phyloP scores from a whole-genome alignment of 1,140 invertebrate species.

The Bombus picipes region DNA sequence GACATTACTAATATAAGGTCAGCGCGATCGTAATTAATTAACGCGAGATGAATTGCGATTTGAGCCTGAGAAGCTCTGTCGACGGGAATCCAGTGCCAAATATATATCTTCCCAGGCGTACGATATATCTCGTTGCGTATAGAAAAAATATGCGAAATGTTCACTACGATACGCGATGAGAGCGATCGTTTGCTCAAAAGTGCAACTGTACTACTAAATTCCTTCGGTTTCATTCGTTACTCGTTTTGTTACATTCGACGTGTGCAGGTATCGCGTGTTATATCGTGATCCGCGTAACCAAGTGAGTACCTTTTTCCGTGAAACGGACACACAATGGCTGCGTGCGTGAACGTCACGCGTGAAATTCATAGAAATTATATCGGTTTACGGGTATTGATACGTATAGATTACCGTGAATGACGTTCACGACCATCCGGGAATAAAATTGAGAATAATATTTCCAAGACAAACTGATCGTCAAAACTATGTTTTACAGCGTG shows the following conservation, averaged over 20 bases:
- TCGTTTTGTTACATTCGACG: constrained; percentile 38
- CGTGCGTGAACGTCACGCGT: constrained; percentile 37
- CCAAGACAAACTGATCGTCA: not conserved
- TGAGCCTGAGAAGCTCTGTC: constrained; percentile 40
- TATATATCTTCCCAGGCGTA: constrained; percentile 69
- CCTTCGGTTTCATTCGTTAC: constrained; percentile 36
- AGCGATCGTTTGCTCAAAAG: constrained; percentile 74
- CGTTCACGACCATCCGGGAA: not conserved
- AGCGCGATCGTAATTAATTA: constrained; percentile 1
- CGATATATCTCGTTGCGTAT: constrained; percentile 46
- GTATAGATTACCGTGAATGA: constrained; percentile 20
- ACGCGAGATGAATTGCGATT: constrained; percentile 23
- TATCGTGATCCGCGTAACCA: constrained; percentile 13
- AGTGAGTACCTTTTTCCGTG: no score
- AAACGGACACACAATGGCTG: not conserved
- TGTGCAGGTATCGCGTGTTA: constrained; percentile 29
- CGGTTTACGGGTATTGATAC: constrained; percentile 54
- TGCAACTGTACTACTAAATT: constrained; percentile 65
- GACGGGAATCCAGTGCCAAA: constrained; percentile 66
- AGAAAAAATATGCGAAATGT: constrained; percentile 48
- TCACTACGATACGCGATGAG: constrained; percentile 52
- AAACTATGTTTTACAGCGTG: not conserved
- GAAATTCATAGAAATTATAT: constrained; percentile 45
- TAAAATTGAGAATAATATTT: not conserved
- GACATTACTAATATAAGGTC: not conserved